Conservation (phyloP, 2,888 invertebrate species). For the Stenotaenia linearis region DNA sequence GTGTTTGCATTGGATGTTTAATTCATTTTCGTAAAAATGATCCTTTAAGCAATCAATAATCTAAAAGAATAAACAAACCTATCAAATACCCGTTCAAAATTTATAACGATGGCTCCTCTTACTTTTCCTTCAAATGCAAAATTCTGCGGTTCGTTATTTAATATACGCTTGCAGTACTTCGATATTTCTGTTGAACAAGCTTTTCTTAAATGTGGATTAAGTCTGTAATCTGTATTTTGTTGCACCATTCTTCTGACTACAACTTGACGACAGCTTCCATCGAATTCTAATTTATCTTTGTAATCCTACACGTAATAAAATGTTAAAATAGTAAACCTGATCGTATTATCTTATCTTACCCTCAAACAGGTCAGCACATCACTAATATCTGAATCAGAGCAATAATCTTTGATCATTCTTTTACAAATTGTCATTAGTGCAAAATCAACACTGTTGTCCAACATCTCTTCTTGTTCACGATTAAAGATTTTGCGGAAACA, state of each 20-base stretch:
- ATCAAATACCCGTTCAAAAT: conserved; percentile 39
- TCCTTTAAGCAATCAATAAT: conserved; percentile 38
- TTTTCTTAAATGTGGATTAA: conserved; percentile 75
- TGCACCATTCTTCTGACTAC: conserved; percentile 84
- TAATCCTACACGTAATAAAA: conserved; percentile 55
- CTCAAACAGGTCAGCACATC: conserved; percentile 70
- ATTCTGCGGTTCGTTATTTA: conserved; percentile 49
- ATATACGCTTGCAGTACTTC: conserved; percentile 59
- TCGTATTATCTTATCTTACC: conserved; percentile 47
- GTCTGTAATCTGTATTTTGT: conserved; percentile 81
- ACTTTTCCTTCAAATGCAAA: conserved; percentile 79
- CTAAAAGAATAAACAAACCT: not conserved
- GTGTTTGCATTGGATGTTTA: conserved; percentile 70
- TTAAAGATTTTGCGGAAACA: conserved; percentile 80
- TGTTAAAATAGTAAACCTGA: not conserved
- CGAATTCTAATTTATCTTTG: conserved; percentile 71
- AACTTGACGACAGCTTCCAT: conserved; percentile 72
- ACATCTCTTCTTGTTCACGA: conserved; percentile 75
- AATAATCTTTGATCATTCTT: conserved; percentile 78
- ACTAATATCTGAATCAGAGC: conserved; percentile 63
- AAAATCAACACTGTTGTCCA: conserved; percentile 81
- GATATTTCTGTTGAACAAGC: conserved; percentile 77
- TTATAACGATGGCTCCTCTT: too few species aligned
- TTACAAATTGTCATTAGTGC: conserved; percentile 76
- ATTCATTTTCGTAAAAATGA: conserved; percentile 41